Evolutionary conservation across 2,113 vertebrate species (phyloP).

Genomic region (Hepsetus odoe): DNA sequence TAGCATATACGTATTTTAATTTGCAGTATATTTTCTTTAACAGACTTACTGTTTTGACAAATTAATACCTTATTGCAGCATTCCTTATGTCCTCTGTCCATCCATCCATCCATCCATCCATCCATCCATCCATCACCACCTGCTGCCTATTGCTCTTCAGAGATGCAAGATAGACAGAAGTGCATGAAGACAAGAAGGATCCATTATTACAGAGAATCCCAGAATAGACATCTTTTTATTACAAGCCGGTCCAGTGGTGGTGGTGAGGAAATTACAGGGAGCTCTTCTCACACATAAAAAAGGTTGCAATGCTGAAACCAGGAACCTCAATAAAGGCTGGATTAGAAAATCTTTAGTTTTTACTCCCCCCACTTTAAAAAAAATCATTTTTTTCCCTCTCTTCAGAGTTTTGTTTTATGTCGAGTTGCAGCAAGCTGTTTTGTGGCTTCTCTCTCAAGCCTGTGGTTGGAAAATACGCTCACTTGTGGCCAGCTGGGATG

Average conservation of each 20-base stretch:
- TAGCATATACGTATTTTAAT: no score
- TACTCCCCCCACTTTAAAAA: constrained; percentile 72
- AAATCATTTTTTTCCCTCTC: constrained; percentile 72
- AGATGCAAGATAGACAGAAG: constrained; percentile 51
- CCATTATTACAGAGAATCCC: constrained; percentile 85
- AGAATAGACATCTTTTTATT: constrained; percentile 84
- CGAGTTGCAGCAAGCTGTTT: constrained; percentile 78
- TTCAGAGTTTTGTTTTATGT: constrained; percentile 82
- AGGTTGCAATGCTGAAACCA: constrained; percentile 80
- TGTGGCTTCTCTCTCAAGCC: constrained; percentile 80
- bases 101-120: neutral
- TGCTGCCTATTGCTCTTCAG: constrained; percentile 49
- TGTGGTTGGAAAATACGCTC: constrained; percentile 81
- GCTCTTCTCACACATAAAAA: constrained; percentile 84
- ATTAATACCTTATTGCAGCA: neutral
- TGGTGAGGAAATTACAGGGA: constrained; percentile 82
- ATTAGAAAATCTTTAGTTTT: constrained; percentile 83
- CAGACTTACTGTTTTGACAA: no score
- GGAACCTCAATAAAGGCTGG: constrained; percentile 85
- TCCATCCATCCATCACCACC: constrained; percentile 38
- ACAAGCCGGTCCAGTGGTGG: constrained; percentile 80
- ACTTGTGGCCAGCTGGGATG: constrained; percentile 82
- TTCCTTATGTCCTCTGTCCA: neutral
- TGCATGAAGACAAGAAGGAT: constrained; percentile 77
- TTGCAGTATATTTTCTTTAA: no score